phyloP scores from a whole-genome alignment of 2,888 invertebrate species.

The Chrysomela aeneicollis region DNA sequence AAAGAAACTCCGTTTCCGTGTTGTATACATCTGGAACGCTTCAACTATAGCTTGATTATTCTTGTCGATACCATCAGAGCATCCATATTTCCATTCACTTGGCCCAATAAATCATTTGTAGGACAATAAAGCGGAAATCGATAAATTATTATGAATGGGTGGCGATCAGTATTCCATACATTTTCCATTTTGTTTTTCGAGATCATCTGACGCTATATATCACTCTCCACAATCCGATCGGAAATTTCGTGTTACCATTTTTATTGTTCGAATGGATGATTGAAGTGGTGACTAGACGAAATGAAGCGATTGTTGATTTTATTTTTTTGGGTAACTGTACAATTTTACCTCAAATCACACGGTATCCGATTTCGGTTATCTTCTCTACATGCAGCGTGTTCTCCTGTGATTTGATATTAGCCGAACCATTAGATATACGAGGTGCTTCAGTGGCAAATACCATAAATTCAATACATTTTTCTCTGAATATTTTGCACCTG shows the following conservation, averaged over 20 bases:
- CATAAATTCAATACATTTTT: too few species aligned
- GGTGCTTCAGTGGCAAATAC: too few species aligned
- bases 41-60: not conserved
- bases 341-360: too few species aligned
- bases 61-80: not conserved
- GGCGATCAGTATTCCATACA: not conserved
- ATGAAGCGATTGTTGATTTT: not conserved
- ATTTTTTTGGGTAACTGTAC: not conserved
- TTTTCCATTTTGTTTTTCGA: slow-evolving; percentile 1
- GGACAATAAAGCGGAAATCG: not conserved
- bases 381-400: too few species aligned
- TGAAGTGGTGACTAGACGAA: not conserved
- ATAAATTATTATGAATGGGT: not conserved
- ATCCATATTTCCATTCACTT: not conserved
- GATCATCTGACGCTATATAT: not conserved
- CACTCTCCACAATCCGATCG: not conserved
- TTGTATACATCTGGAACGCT: not conserved
- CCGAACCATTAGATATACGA: too few species aligned
- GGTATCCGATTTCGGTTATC: too few species aligned
- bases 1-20: too few species aligned
- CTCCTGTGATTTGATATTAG: too few species aligned
- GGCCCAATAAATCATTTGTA: not conserved
- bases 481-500: too few species aligned
- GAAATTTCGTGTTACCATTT: not conserved
- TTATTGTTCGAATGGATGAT: not conserved